phyloP scores from a whole-genome alignment of 2,113 vertebrate genomes.

The Scartelaos histophorus region DNA sequence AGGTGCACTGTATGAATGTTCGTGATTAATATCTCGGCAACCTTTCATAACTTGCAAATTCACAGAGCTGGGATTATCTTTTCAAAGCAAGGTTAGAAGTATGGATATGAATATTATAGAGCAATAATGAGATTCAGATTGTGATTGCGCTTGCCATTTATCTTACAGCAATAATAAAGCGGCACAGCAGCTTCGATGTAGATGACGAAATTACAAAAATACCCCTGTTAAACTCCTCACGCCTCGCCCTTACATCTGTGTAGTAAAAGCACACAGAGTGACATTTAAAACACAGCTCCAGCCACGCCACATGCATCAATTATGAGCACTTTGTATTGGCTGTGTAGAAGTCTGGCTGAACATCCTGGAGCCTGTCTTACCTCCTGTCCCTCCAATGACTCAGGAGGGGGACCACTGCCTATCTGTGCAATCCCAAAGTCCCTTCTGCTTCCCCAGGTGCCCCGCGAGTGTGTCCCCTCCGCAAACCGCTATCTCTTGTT shows the following conservation, averaged over 20 bases:
- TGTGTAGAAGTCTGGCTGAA: not conserved
- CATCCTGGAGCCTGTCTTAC: not conserved
- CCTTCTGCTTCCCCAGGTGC: slow-evolving; percentile 7
- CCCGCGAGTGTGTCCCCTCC: not conserved
- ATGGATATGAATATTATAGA: no score
- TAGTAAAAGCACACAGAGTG: not conserved
- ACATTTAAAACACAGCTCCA: slow-evolving; percentile 2
- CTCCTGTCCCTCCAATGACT: not conserved
- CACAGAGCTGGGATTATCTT: no score
- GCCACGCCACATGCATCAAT: not conserved
- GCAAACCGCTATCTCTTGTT: slow-evolving; percentile 47
- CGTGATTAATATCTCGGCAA: no score
- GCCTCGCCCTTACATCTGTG: not conserved
- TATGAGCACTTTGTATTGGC: slow-evolving; percentile 2
- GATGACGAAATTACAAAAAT: not conserved
- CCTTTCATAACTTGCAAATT: no score
- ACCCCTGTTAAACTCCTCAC: not conserved
- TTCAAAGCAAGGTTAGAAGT: no score
- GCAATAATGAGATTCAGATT: no score
- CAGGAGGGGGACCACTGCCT: not conserved
- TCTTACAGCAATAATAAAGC: not conserved
- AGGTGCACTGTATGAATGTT: no score
- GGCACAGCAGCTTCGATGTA: not conserved
- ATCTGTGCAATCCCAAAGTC: not conserved
- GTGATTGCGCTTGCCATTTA: no score